Percentiles rank a stretch among this genome's conserved stretches.
Evolutionary conservation across 2,888 invertebrate species (phyloP).

Genomic region (Ariolimax columbianus): DNA sequence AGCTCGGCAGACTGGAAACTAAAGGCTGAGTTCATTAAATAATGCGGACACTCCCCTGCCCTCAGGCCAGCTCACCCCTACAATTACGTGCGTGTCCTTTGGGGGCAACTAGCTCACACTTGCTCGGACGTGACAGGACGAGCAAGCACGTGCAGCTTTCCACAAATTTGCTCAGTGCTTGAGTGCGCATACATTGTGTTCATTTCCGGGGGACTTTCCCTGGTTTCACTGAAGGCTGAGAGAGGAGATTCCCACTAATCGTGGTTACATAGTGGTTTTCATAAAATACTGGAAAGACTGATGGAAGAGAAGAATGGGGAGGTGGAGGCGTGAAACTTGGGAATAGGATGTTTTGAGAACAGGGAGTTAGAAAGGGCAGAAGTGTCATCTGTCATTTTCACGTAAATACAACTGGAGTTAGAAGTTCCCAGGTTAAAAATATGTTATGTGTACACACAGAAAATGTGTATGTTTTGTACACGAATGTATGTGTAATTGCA

Average conservation of each 20-base stretch:
- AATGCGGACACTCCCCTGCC: background rate
- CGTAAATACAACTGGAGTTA: too few relatives aligned
- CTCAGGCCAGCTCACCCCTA: background rate
- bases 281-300: background rate
- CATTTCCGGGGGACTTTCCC: constrained; percentile 22
- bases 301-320: background rate
- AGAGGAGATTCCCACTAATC: background rate
- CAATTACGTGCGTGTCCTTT: background rate
- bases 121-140: constrained; percentile 30
- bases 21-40: constrained; percentile 17
- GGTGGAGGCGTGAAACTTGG: background rate
- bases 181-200: constrained; percentile 24
- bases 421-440: too few relatives aligned
- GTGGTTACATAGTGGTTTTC: constrained; percentile 13
- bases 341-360: constrained; percentile 2
- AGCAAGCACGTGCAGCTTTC: constrained; percentile 29
- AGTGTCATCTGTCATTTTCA: too few relatives aligned
- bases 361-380: too few relatives aligned
- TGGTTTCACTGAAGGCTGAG: background rate
- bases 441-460: too few relatives aligned
- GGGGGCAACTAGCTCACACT: constrained; percentile 36
- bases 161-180: constrained; percentile 28
- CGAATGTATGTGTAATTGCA: too few relatives aligned
- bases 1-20: background rate
- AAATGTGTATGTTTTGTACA: too few relatives aligned